A percentile compares a stretch with the other conserved stretches of the same genome.
Evolutionary conservation across 2,113 vertebrate species (phyloP).

Genomic region (Xiphophorus maculatus): DNA sequence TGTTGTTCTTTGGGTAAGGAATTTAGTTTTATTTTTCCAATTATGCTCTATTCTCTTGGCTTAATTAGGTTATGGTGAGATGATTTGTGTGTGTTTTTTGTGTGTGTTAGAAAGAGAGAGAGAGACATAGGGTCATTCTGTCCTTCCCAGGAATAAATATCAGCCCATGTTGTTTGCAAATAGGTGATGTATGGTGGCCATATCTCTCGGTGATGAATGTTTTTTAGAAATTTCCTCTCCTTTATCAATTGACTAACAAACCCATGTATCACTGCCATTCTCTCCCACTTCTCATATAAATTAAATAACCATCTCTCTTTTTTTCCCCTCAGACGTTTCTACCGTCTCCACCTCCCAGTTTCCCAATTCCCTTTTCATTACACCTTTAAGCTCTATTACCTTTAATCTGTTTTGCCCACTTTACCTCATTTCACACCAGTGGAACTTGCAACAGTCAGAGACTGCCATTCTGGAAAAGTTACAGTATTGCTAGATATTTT

Average conservation of each 20-base stretch:
- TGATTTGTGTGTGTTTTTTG: constrained; percentile 4
- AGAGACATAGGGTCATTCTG: constrained; percentile 72
- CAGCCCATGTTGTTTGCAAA: constrained; percentile 85
- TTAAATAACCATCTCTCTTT: constrained; percentile 83
- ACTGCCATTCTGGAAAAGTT: too few relatives aligned
- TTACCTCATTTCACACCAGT: constrained; percentile 31
- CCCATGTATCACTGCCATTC: constrained; percentile 98
- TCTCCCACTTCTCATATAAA: constrained; percentile 91
- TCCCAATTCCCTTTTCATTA: constrained; percentile 49
- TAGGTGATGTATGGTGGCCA: constrained; percentile 94
- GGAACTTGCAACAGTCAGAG: constrained; percentile 36
- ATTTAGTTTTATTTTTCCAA: constrained; percentile 55
- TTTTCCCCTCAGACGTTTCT: constrained; percentile 29
- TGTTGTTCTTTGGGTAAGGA: constrained; percentile 17
- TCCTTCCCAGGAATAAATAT: constrained; percentile 87
- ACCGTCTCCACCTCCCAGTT: constrained; percentile 46
- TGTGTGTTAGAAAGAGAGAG: constrained; percentile 24
- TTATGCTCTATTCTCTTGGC: constrained; percentile 69
- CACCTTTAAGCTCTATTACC: constrained; percentile 57
- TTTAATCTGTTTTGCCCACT: constrained; percentile 40
- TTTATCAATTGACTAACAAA: constrained; percentile 98
- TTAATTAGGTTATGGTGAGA: constrained; percentile 75
- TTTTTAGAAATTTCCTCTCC: constrained; percentile 96
- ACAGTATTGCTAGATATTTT: constrained; percentile 43
- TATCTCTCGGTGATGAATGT: constrained; percentile 94